phyloP scores from a whole-genome alignment of 2,797 vertebrate species.

The Erethizon dorsatum region DNA sequence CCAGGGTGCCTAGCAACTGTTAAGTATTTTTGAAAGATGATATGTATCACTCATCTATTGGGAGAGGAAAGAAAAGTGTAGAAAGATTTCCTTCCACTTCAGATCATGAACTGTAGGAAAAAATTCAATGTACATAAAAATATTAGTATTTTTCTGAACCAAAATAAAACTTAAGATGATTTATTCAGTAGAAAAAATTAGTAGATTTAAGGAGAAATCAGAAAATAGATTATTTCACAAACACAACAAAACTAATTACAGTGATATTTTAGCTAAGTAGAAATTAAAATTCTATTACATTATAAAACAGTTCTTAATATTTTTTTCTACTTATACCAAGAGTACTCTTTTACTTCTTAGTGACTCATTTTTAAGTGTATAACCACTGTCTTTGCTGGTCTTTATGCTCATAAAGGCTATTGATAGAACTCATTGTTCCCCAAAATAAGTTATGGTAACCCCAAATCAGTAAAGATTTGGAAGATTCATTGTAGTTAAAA shows the following conservation, averaged over 20 bases:
- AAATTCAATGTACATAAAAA: not conserved
- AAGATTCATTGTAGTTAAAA: constrained; percentile 27
- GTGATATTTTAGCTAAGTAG: not conserved
- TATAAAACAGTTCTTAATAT: not conserved
- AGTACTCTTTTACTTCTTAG: constrained; percentile 17
- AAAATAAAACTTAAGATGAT: not conserved
- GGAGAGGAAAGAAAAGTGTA: not conserved
- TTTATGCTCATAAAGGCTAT: constrained; percentile 5
- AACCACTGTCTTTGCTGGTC: not conserved
- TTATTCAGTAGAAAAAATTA: constrained; percentile 37
- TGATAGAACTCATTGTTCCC: not conserved
- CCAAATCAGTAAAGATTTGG: not conserved
- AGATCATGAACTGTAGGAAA: not conserved
- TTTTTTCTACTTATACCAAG: constrained; percentile 2
- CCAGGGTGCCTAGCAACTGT: not conserved
- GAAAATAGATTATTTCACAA: constrained; percentile 21
- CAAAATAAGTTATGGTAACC: not conserved
- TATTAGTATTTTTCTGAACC: not conserved
- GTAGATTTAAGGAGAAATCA: constrained; percentile 21
- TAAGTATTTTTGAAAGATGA: not conserved
- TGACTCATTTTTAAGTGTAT: not conserved
- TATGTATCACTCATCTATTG: not conserved
- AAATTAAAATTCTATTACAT: not conserved
- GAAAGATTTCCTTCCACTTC: not conserved
- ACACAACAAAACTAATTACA: not conserved